Percentiles rank a stretch among this genome's conserved stretches.
Conservation (phyloP, 92 coral and sea anemone genomes). For the Parazoanthus atlanticus region DNA sequence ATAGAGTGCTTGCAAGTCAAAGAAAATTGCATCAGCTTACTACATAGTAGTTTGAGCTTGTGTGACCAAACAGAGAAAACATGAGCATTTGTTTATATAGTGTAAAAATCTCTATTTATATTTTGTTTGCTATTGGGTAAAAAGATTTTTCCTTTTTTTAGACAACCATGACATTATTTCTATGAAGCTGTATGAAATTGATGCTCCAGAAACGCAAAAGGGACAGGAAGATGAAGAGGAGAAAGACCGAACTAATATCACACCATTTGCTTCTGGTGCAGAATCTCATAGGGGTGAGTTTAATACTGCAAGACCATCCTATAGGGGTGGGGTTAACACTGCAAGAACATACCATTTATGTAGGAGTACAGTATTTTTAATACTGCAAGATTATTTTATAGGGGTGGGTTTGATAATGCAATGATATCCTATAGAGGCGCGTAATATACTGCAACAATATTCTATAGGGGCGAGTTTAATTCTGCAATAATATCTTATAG, state of each 20-base stretch:
- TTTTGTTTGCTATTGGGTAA: not conserved
- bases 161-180: conserved; percentile 96
- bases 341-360: conserved; percentile 59
- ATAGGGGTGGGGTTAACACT: too few species aligned
- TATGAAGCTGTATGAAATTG: conserved; percentile 92
- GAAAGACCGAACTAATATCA: conserved; percentile 63
- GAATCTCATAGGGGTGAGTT: conserved; percentile 82
- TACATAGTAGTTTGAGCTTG: too few species aligned
- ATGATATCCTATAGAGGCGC: not conserved
- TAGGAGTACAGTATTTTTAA: too few species aligned
- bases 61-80: too few species aligned
- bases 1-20: too few species aligned
- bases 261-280: conserved; percentile 89
- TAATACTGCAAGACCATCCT: not conserved
- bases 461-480: not conserved
- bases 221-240: conserved; percentile 55
- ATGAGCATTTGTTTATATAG: too few species aligned
- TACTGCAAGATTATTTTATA: conserved; percentile 8
- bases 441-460: not conserved
- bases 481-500: conserved; percentile 36
- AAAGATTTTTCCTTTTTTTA: not conserved
- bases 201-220: conserved; percentile 54
- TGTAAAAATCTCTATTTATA: not conserved
- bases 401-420: conserved; percentile 63
- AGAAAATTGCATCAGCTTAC: too few species aligned